Evolutionary conservation across 2,888 invertebrate species (phyloP).

Genomic region (Dicyrtomina minuta): DNA sequence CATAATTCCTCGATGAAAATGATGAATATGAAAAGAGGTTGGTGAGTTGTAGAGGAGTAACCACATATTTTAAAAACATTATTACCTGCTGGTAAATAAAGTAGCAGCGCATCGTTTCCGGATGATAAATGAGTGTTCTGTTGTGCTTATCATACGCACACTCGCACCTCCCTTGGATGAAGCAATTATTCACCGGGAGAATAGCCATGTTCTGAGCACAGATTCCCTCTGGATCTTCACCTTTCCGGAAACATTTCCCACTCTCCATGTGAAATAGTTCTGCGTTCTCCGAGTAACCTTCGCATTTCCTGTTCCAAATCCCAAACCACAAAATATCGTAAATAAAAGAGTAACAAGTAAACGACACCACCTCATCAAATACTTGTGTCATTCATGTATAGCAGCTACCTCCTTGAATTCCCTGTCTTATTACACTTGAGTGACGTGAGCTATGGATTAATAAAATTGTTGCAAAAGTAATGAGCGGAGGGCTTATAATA

Average conservation of each 20-base stretch:
- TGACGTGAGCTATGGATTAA: too few relatives aligned
- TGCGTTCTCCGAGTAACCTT: not conserved
- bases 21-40: too few relatives aligned
- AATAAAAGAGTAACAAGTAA: not conserved
- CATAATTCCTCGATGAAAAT: too few relatives aligned
- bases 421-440: too few relatives aligned
- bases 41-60: not conserved
- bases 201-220: conserved; percentile 25
- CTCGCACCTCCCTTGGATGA: conserved; percentile 25
- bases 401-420: too few relatives aligned
- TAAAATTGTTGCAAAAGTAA: too few relatives aligned
- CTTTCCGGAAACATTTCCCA: conserved; percentile 22
- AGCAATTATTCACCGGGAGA: conserved; percentile 1
- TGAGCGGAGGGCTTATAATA: too few relatives aligned
- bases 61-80: not conserved
- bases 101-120: conserved; percentile 22
- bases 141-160: conserved; percentile 15
- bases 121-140: conserved; percentile 22
- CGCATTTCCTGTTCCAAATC: conserved; percentile 18
- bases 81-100: conserved; percentile 26
- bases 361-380: not conserved
- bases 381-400: not conserved
- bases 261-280: conserved; percentile 8
- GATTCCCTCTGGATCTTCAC: conserved; percentile 16
- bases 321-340: too few relatives aligned